These are phyloP conservation scores for Adrianichthys oophorus DNA, from an alignment of 2,797 vertebrate species.

Conservation along the genomic window DNA sequence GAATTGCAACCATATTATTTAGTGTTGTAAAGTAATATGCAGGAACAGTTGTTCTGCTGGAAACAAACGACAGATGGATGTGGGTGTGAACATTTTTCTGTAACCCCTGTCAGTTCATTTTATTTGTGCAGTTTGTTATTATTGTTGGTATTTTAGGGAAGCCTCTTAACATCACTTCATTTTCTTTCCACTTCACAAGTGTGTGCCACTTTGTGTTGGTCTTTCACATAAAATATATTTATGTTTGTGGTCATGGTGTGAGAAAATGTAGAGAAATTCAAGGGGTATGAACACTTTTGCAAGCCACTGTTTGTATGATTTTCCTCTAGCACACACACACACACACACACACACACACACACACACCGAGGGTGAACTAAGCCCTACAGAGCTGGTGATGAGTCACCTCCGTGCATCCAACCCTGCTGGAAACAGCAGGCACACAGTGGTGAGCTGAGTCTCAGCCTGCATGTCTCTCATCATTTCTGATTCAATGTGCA, in stretches of 20 bases:
- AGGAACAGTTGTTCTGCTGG: too few species aligned
- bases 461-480: constrained; percentile 36
- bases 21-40: neutral
- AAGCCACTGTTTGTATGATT: neutral
- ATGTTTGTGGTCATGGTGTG: too few species aligned
- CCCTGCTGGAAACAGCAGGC: constrained; percentile 44
- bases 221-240: too few species aligned
- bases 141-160: constrained; percentile 25
- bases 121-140: neutral
- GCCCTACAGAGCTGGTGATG: constrained; percentile 49
- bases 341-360: constrained; percentile 16
- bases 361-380: constrained; percentile 24
- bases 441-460: constrained; percentile 19
- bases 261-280: too few species aligned
- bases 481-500: constrained; percentile 44
- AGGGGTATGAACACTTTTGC: too few species aligned
- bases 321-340: constrained; percentile 19
- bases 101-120: constrained; percentile 4
- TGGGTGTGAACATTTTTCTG: neutral
- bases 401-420: constrained; percentile 49
- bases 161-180: constrained; percentile 19
- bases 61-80: too few species aligned
- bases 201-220: too few species aligned
- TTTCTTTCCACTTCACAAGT: constrained; percentile 4
- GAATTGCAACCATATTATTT: neutral